These are phyloP conservation scores for Rhinoraja longicauda DNA, from an alignment of 2,797 vertebrate species.

Conservation along the genomic window DNA sequence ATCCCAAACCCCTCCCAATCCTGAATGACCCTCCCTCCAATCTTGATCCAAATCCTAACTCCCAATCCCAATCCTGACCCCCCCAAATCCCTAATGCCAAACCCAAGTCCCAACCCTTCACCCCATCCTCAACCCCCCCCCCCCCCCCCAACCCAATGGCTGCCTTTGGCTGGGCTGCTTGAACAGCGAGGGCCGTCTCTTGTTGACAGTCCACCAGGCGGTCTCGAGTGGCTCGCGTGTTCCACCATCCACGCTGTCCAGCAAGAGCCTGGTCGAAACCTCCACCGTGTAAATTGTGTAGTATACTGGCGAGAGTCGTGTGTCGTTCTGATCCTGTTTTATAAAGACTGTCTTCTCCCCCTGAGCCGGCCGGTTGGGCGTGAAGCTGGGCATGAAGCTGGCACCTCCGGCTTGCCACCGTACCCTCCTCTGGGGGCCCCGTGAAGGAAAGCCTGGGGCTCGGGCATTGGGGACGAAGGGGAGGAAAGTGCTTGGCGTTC, in stretches of 20 bases:
- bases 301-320: not conserved
- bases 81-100: too few species aligned
- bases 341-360: not conserved
- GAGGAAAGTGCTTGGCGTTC: not conserved
- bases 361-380: not conserved
- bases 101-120: too few species aligned
- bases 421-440: not conserved
- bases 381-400: not conserved
- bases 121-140: too few species aligned
- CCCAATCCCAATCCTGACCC: too few species aligned
- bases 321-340: not conserved
- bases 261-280: not conserved
- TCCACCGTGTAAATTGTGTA: not conserved
- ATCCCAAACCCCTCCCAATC: too few species aligned
- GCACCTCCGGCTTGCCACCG: too few species aligned
- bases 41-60: too few species aligned
- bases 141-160: too few species aligned
- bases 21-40: too few species aligned
- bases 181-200: not conserved
- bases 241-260: not conserved
- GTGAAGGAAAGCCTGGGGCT: not conserved
- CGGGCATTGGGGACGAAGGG: too few species aligned
- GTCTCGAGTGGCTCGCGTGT: not conserved
- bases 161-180: not conserved
- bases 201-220: not conserved